phyloP scores from a whole-genome alignment of 2,888 invertebrate species.

The Gonocerus acuteangulatus region DNA sequence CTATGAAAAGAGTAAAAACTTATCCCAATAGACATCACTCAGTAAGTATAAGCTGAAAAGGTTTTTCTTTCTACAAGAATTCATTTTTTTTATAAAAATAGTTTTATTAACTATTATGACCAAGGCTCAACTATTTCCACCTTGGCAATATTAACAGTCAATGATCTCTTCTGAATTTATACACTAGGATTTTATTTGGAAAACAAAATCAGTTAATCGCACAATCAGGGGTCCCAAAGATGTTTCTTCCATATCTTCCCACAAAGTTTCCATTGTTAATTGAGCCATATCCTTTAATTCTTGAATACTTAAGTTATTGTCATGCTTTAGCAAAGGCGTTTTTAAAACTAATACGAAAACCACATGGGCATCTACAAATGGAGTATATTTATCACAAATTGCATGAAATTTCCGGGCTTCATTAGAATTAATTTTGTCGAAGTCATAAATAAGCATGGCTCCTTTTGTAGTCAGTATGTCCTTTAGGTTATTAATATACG shows the following conservation, averaged over 20 bases:
- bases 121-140: no score
- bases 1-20: no score
- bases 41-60: no score
- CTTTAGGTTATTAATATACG: neutral
- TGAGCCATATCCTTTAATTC: neutral
- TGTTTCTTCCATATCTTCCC: neutral
- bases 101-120: no score
- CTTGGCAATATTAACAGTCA: no score
- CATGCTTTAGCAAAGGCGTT: neutral
- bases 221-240: neutral
- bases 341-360: slow-evolving; percentile 4
- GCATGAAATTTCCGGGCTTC: neutral
- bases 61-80: no score
- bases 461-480: neutral
- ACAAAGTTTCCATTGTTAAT: neutral
- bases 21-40: no score
- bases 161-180: no score
- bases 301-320: neutral
- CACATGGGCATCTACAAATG: neutral
- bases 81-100: no score
- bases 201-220: neutral
- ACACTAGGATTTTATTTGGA: no score
- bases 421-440: neutral
- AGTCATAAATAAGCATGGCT: neutral
- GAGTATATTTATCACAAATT: slow-evolving; percentile 1